These are phyloP conservation scores for Liparis tanakae DNA, from an alignment of 2,797 vertebrate species.

Conservation along the genomic window DNA sequence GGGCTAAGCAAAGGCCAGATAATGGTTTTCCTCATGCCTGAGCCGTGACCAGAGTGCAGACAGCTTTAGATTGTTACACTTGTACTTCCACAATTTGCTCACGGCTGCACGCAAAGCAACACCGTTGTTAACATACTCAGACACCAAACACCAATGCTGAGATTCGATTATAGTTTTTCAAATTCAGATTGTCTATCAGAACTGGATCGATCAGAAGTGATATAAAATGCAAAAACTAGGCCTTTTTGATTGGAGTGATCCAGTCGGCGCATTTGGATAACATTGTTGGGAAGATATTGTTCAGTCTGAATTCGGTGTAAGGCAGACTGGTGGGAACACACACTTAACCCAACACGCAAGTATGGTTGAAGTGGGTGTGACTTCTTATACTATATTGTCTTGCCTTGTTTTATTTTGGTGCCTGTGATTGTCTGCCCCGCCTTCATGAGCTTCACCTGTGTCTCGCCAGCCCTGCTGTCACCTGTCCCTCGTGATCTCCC, in stretches of 20 bases:
- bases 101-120: conserved; percentile 15
- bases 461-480: too few species aligned
- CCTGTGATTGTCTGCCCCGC: neutral
- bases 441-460: too few species aligned
- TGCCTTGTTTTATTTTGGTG: neutral
- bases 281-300: neutral
- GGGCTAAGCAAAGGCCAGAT: conserved; percentile 68
- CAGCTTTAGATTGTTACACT: conserved; percentile 47
- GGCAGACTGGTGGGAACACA: neutral
- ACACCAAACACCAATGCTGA: conserved; percentile 2
- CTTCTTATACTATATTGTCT: neutral
- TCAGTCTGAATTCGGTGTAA: neutral
- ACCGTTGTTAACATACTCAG: conserved; percentile 19
- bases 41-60: conserved; percentile 69
- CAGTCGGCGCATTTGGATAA: neutral
- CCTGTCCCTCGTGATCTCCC: too few species aligned
- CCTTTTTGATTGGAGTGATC: neutral
- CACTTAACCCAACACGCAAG: conserved; percentile 1
- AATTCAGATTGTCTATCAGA: conserved; percentile 15
- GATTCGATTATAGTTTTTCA: conserved; percentile 22
- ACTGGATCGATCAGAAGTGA: neutral
- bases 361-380: neutral
- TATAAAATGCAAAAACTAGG: neutral
- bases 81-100: conserved; percentile 28
- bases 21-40: conserved; percentile 72